Evolutionary conservation across 1,140 invertebrate genomes (phyloP).

Genomic region (Tetragonula clypearis): DNA sequence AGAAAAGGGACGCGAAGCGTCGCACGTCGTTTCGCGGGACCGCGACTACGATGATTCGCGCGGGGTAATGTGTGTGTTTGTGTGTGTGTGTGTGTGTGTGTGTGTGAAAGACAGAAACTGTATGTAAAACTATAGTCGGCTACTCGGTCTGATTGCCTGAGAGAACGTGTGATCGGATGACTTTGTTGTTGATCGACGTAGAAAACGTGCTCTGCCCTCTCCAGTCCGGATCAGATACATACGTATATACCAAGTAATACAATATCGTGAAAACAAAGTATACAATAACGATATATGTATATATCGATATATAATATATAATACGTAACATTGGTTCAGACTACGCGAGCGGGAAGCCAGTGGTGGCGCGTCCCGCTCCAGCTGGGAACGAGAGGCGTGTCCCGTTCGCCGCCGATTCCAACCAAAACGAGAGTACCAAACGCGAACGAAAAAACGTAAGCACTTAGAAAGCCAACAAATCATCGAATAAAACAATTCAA

Average conservation of each 20-base stretch:
- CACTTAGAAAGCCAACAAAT: slow-evolving; percentile 63
- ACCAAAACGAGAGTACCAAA: slow-evolving; percentile 42
- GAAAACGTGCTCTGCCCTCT: slow-evolving; percentile 76
- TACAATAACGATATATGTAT: not conserved
- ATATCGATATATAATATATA: not conserved
- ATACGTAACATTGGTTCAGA: slow-evolving; percentile 29
- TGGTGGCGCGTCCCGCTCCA: slow-evolving; percentile 14
- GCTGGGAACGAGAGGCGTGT: slow-evolving; percentile 67
- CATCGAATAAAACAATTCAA: slow-evolving; percentile 64
- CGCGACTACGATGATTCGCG: not conserved
- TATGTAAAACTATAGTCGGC: not conserved
- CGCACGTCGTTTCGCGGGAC: not conserved
- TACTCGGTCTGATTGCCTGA: not conserved
- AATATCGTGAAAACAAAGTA: not conserved
- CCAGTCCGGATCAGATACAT: slow-evolving; percentile 69
- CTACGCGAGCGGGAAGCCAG: slow-evolving; percentile 56
- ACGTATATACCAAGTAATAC: not conserved
- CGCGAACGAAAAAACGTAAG: slow-evolving; percentile 35
- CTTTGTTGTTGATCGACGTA: slow-evolving; percentile 44
- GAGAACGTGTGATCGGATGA: slow-evolving; percentile 58
- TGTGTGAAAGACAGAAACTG: slow-evolving; percentile 32
- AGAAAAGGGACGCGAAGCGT: not conserved
- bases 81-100: not conserved
- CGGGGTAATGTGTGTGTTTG: too few species aligned
- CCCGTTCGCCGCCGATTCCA: slow-evolving; percentile 69